Percentiles rank a stretch among this genome's conserved stretches.
phyloP scores from a whole-genome alignment of 23 tunicate species.

The Botrylloides violaceus region DNA sequence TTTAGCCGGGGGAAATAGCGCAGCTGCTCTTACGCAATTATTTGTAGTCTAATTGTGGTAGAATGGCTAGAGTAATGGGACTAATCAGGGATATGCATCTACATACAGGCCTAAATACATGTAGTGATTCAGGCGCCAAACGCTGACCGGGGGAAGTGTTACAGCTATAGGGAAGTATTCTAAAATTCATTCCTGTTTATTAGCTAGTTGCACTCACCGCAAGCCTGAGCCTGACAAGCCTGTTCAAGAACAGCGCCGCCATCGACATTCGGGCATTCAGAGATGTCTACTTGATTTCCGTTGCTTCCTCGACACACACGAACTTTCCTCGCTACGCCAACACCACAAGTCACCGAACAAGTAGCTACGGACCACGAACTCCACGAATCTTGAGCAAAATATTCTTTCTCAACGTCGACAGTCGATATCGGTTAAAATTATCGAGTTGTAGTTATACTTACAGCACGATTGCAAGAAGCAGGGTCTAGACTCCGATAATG shows the following conservation, averaged over 20 bases:
- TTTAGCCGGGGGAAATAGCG: no score
- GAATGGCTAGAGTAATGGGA: no score
- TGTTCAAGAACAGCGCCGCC: background rate
- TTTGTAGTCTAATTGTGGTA: no score
- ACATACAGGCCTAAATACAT: no score
- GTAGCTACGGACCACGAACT: background rate
- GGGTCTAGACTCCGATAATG: background rate
- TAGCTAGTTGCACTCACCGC: background rate
- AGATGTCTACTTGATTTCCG: background rate
- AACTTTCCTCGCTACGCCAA: background rate
- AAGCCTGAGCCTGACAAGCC: background rate
- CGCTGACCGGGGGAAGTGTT: no score
- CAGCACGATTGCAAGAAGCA: background rate
- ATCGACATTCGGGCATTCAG: background rate
- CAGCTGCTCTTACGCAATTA: no score
- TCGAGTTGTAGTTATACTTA: background rate
- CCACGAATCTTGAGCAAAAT: background rate
- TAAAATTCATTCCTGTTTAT: no score
- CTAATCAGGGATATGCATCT: no score
- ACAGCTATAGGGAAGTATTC: no score
- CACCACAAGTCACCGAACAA: background rate
- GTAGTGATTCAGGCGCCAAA: no score
- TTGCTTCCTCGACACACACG: background rate
- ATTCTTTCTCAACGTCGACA: no score
- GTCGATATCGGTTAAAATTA: no score